A percentile compares a stretch with the other conserved stretches of the same genome.
phyloP scores from a whole-genome alignment of 2,113 vertebrate species.

The Urocolius indicus region DNA sequence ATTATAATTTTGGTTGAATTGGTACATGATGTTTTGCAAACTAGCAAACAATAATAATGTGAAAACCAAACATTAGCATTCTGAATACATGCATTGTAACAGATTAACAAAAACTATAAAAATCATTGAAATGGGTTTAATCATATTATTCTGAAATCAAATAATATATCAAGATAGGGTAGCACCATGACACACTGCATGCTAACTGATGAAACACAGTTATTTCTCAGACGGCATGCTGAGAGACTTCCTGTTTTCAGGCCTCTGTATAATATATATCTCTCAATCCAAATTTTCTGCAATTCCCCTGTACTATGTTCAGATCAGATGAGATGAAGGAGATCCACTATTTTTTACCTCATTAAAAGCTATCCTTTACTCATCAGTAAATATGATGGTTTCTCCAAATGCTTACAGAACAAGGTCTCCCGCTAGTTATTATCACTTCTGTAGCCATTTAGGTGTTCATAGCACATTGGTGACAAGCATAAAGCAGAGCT shows the following conservation, averaged over 20 bases:
- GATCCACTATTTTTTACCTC: neutral
- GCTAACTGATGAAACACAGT: neutral
- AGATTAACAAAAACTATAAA: neutral
- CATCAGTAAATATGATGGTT: neutral
- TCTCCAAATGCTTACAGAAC: neutral
- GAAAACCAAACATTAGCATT: accelerated
- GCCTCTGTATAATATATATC: neutral
- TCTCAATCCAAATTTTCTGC: neutral
- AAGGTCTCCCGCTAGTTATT: neutral
- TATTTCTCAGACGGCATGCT: neutral
- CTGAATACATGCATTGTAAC: neutral
- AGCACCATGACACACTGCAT: neutral
- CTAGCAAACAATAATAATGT: neutral
- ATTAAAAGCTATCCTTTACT: neutral
- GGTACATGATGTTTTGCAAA: neutral
- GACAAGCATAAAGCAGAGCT: neutral
- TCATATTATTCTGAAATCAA: neutral
- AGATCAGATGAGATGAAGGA: neutral
- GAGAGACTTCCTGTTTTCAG: neutral
- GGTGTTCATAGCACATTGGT: neutral
- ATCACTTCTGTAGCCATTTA: neutral
- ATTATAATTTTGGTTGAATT: neutral
- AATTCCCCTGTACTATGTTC: neutral
- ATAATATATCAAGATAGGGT: neutral
- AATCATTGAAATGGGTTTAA: neutral